Evolutionary conservation across 2,113 vertebrate species (phyloP), one percentile per base, ranked within the genome.

Genomic region (Triplophysa tibetana): DNA sequence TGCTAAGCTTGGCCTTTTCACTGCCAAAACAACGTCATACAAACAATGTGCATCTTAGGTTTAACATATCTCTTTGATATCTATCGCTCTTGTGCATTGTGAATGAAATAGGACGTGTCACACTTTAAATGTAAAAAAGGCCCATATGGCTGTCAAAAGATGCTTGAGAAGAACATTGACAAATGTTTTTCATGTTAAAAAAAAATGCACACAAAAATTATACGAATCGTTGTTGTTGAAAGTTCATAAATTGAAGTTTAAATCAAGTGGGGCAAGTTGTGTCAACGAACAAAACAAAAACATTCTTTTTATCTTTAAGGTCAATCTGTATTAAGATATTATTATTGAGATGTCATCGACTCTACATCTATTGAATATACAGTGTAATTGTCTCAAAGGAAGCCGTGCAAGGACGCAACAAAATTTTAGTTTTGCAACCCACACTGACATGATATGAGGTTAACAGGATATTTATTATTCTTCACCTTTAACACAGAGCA

Each of bases 341-440:
- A 50, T 50, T 50, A 50, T 14, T 14, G 3, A 50, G 14, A 50
- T 14, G 48, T 50, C 0, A 3, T n/a, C 19, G 9, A 29, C 8
- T 54, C 14, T 54, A 54, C 6, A 12, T 13, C 10, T 1, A 48
- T n/a, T 56, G 69, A 33, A 38, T 56, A 21, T 24, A 24, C 24
- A 24, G 2, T 0, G 19, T 14, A 12, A 72, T 56, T 56, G 26
- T 58, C 5, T 56, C 14, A 17, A 21, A 72, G 4, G 19, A 72
- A 6, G 33, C 16, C 5, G 16, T 26, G 12, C 26, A 29, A 29
- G 26, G 26, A 29, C 2, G 26, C 26, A 56, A 62, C 43, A 60
- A 64, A 45, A 14, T 43, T 8, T 41, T n/a, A 56, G n/a, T 4
- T 70, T 74, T 84, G 63, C 82, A 84, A 64, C 38, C 58, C 63